A percentile compares a stretch with the other conserved stretches of the same genome.
These are phyloP conservation scores for Numenius arquata DNA, from an alignment of 2,113 vertebrate genomes.

Conservation along the genomic window DNA sequence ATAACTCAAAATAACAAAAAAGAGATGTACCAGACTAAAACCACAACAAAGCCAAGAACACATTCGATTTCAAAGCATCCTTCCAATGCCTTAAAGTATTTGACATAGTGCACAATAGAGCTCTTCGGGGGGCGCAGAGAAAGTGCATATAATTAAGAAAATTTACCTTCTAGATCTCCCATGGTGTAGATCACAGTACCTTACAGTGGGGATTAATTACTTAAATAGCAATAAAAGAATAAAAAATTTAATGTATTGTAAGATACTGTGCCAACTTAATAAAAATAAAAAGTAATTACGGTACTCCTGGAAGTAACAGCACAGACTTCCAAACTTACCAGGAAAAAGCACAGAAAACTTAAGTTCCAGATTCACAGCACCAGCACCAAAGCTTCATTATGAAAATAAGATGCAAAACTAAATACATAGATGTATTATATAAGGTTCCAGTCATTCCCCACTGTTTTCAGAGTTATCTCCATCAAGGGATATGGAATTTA, in stretches of 20 bases:
- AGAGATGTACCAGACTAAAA: neutral
- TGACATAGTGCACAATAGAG: neutral
- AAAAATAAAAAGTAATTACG: neutral
- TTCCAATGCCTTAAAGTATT: neutral
- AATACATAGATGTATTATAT: neutral
- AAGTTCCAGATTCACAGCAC: neutral
- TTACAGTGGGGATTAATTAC: neutral
- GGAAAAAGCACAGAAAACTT: neutral
- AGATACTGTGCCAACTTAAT: neutral
- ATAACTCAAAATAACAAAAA: neutral
- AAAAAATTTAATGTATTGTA: neutral
- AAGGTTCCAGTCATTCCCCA: neutral
- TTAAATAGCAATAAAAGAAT: neutral
- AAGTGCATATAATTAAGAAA: neutral
- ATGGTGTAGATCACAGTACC: neutral
- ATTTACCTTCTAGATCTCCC: neutral
- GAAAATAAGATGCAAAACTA: neutral
- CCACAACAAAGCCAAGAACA: neutral
- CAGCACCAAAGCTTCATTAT: neutral
- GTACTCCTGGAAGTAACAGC: neutral
- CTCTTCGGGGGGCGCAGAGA: neutral
- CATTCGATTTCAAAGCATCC: neutral
- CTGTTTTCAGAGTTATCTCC: neutral
- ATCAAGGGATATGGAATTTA: neutral
- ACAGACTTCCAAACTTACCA: neutral